These are phyloP conservation scores for Himalopsyche phryganea DNA, from an alignment of 1,140 invertebrate genomes.

Conservation along the genomic window DNA sequence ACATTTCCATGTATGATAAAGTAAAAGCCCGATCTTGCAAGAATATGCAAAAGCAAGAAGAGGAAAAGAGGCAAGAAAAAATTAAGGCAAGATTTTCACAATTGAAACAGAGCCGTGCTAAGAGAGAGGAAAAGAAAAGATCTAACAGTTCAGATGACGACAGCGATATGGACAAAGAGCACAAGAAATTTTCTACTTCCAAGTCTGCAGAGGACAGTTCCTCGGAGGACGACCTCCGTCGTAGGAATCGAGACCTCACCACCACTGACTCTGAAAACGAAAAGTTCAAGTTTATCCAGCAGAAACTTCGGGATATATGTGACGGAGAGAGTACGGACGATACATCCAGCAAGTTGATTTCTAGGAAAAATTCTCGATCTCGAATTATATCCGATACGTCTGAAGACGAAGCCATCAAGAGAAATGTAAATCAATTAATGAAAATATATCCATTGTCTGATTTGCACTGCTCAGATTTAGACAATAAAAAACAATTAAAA, in stretches of 20 bases:
- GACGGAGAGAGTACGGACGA: conserved; percentile 46
- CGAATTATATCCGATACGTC: conserved; percentile 61
- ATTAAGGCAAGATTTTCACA: conserved; percentile 87
- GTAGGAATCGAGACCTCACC: conserved; percentile 41
- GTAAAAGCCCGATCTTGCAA: conserved; percentile 93
- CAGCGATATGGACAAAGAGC: conserved; percentile 59
- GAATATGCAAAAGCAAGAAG: conserved; percentile 86
- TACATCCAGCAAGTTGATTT: conserved; percentile 46
- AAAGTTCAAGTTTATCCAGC: conserved; percentile 37
- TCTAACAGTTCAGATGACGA: conserved; percentile 84
- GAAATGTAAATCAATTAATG: conserved; percentile 45
- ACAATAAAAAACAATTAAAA: conserved; percentile 28
- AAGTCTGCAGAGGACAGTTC: conserved; percentile 56
- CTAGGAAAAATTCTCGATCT: conserved; percentile 53
- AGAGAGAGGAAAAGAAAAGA: conserved; percentile 82
- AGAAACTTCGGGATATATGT: conserved; percentile 35
- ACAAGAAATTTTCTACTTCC: conserved; percentile 39
- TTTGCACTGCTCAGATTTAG: conserved; percentile 37
- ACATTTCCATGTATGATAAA: conserved; percentile 98
- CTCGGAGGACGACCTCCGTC: conserved; percentile 54
- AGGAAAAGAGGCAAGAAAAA: conserved; percentile 81
- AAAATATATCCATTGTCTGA: conserved; percentile 50
- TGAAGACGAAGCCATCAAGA: conserved; percentile 50
- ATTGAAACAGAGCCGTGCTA: conserved; percentile 80
- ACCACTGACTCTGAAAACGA: conserved; percentile 47